Evolutionary conservation across 2,113 vertebrate species (phyloP), one percentile per base, ranked within the genome.

Genomic region (Amblyopsis rosae): DNA sequence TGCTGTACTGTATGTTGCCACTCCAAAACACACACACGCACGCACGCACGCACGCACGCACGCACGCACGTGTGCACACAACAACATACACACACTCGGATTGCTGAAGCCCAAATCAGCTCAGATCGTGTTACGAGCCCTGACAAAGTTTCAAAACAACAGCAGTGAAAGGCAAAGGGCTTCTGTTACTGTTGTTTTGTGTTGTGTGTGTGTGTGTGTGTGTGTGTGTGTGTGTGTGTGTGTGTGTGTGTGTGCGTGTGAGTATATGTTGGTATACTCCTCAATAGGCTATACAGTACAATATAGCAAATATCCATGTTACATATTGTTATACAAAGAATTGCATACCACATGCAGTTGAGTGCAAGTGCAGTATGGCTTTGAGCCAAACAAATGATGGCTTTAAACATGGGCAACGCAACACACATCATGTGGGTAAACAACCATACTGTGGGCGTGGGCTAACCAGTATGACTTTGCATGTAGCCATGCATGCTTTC

Each of bases 101-200:
- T 10, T 7, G 26, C 58, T 49, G 49, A 1, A 17, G 75, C 46
- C 69, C 62, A 77, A 82, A 76, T 78, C 73, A 67, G 48, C 65
- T 71, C 69, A 62, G 82, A 82, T 89, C 80, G 73, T 59, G 16
- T 90, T 87, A 86, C 82, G 3, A 58, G 54, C 58, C 61, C 62
- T 60, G 50, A 75, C 68, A 83, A 61, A 57, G 33, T 80, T 72
- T 79, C 71, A 82, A 85, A 86, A 88, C 68, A 77, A 75, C 68
- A 87, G 54, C 68, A 80, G 62, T 82, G 76, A 88, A 84, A 82
- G 71, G 79, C 59, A 67, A 50, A 59, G 71, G 78, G 82, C 61
- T 81, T 80, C 66, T 78, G 51, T 89, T 79, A 82, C 78, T 51
- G 57, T 66, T 46, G 74, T 71, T 32, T 66, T 46, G 74, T 71